These are phyloP conservation scores for Chionoecetes opilio DNA, from an alignment of 1,140 invertebrate genomes.

Conservation along the genomic window DNA sequence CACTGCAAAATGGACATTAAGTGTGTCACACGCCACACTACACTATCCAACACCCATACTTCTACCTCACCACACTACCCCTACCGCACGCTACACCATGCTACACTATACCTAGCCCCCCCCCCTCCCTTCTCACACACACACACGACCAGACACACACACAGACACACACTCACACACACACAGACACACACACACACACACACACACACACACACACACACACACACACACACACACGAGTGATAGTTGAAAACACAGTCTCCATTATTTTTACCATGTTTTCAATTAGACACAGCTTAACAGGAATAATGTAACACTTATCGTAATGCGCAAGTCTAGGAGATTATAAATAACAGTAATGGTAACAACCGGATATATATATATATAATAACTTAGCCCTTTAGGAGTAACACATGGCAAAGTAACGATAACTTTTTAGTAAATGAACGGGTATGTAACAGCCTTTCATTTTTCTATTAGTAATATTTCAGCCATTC, in stretches of 20 bases:
- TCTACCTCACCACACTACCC: background rate
- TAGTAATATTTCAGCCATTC: background rate
- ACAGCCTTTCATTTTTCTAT: conserved; percentile 21
- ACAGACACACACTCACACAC: background rate
- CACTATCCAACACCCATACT: background rate
- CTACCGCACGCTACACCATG: background rate
- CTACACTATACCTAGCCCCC: background rate
- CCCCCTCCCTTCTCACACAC: background rate
- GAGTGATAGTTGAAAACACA: background rate
- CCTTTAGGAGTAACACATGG: background rate
- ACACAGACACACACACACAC: conserved; percentile 3
- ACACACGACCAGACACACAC: background rate
- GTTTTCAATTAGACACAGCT: background rate
- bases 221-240: background rate
- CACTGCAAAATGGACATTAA: conserved; percentile 19
- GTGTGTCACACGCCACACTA: conserved; percentile 13
- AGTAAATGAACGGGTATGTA: background rate
- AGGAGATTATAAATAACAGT: background rate
- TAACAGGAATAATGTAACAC: background rate
- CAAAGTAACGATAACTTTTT: background rate
- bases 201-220: conserved; percentile 27
- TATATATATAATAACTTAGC: background rate
- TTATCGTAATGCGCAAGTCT: background rate
- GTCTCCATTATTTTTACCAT: background rate
- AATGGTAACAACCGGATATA: background rate